Evolutionary conservation across 2,888 invertebrate genomes (phyloP), one percentile per base, ranked within the genome.

Genomic region (Limnephilus rhombicus): DNA sequence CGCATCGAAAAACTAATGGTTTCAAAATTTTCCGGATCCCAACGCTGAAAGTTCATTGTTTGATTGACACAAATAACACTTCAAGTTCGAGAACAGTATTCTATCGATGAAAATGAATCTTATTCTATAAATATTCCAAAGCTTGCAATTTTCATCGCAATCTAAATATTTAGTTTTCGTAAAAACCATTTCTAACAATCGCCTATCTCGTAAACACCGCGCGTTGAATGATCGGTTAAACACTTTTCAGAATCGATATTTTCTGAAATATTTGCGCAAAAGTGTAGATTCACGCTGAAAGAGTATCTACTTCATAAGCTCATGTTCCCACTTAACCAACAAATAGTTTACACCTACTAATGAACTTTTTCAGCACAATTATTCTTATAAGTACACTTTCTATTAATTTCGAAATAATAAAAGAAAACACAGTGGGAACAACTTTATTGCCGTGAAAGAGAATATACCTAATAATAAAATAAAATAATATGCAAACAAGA

Each of bases 161-260:
- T 85, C 41, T 37, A 34, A 85, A 85, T 85, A 85, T 85, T 85
- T 85, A 34, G 85, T 37, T 85, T 85, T 41, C 11, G 24, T 24
- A 85, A 85, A 85, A 18, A 37, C 18, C 13, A 85, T 85, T 85
- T 34, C 85, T 85, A 85, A 24, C 85, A 85, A 37, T 85, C 85
- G 18, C 68, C 53, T 7, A n/a, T 68, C 68, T n/a, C 9, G 68
- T 68, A 68, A 68, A 68, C 68, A 68, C 68, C 68, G 68, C 68
- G 68, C 68, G 68, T 24, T 24, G 68, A 68, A 68, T 24, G 68
- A 68, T 24, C 68, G 24, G 24, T 68, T 24, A 24, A 68, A 68
- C 24, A 68, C 68, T 68, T 68, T 68, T n/a, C 68, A 9, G 24
- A n/a, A 68, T n/a, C 24, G n/a, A 68, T 68, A 68, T 24, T 7